These are phyloP conservation scores for Phodopus roborovskii DNA, from an alignment of 2,113 vertebrate genomes.

Conservation along the genomic window DNA sequence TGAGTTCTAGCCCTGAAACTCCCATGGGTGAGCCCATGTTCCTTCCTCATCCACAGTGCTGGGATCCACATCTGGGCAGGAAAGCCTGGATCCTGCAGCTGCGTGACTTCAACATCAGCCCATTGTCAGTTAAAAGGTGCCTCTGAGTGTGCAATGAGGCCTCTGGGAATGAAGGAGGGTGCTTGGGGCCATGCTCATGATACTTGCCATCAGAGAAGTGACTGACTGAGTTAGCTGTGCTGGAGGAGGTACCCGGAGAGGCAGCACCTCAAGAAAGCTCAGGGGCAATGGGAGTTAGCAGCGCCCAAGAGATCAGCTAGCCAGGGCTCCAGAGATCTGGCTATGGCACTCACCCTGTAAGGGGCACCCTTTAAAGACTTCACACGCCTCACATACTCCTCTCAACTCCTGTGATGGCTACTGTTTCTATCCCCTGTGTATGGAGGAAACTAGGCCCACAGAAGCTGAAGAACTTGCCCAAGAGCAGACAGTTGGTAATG, in stretches of 20 bases:
- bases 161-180: not conserved
- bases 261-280: not conserved
- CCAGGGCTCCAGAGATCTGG: not conserved
- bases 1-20: not conserved
- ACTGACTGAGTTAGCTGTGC: not conserved
- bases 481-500: not conserved
- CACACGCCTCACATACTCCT: not conserved
- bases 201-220: not conserved
- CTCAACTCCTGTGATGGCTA: not conserved
- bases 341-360: not conserved
- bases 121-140: not conserved
- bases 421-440: not conserved
- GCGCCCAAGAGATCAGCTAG: not conserved
- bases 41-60: not conserved
- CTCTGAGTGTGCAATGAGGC: not conserved
- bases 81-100: not conserved
- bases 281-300: not conserved
- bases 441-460: not conserved
- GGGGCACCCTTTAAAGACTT: not conserved
- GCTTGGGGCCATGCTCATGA: not conserved
- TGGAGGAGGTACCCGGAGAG: not conserved
- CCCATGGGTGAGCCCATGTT: not conserved
- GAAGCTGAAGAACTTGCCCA: not conserved
- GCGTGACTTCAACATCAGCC: not conserved
- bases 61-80: not conserved